Evolutionary conservation across 2,797 vertebrate genomes (phyloP), one percentile per base, ranked within the genome.

Genomic region (Phalanger gymnotis): DNA sequence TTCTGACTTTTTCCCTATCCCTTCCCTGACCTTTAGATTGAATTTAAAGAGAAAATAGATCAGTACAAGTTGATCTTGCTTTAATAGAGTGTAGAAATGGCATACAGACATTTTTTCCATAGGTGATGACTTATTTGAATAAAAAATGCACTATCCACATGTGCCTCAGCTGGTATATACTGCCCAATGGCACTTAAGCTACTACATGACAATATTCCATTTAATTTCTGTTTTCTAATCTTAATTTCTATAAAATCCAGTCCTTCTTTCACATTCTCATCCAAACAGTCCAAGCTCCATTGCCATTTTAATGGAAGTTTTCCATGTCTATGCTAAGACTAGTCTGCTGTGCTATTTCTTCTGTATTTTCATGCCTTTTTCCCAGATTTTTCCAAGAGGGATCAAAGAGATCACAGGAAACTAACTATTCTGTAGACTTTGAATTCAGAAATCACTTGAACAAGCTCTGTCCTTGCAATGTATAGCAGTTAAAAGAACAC

Each of bases 391-490:
- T 40, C 22, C 54, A 34, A 73, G 31, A 94, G 53, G 12, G 81
- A 92, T 91, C 91, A 95, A 87, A 87, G 93, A 91, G 89, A 56
- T 51, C 91, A 34, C 5, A 19, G 90, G 14, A 94, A 95, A 90
- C 47, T 3, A 16, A 57, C 4, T 40, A 87, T 30, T 96, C 40
- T 91, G 14, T 92, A 96, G 47, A 93, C 10, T 93, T 13, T 94
- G 61, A 95, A 97, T 31, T 94, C n/a, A 95, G 58, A 93, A 90
- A 92, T 95, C 92, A 93, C 89, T 94, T 94, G 56, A 93, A 54
- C 0, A 5, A 52, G 0, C 14, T 94, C 25, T 56, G 52, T 56
- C 34, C 91, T 90, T 95, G 40, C 95, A 28, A 27, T 90, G 3
- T 73, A 54, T 90, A 61, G 25, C 89, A 27, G 31, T 92, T 91